These are phyloP conservation scores for Natator depressus DNA, from an alignment of 2,113 vertebrate genomes.

Conservation along the genomic window DNA sequence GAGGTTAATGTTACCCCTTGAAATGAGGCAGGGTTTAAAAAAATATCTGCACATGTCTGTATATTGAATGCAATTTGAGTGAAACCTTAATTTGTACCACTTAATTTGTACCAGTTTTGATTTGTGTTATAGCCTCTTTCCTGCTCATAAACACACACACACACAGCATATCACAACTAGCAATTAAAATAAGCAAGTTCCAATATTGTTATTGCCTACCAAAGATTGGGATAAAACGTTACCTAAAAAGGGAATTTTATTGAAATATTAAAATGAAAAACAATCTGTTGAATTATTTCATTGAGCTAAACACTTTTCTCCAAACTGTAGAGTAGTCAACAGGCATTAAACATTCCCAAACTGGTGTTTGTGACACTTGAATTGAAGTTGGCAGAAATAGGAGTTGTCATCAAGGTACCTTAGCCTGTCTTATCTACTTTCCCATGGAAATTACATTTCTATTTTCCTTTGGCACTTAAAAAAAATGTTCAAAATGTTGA, in stretches of 20 bases:
- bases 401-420: slow-evolving; percentile 67
- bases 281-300: slow-evolving; percentile 12
- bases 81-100: background rate
- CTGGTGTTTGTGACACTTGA: slow-evolving; percentile 65
- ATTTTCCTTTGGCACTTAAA: slow-evolving; percentile 81
- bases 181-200: slow-evolving; percentile 29
- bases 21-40: slow-evolving; percentile 3
- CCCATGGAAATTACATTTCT: slow-evolving; percentile 79
- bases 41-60: background rate
- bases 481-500: slow-evolving; percentile 74
- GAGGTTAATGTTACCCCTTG: background rate
- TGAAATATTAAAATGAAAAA: slow-evolving; percentile 21
- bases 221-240: slow-evolving; percentile 15
- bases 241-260: background rate
- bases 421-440: slow-evolving; percentile 74
- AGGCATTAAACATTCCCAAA: slow-evolving; percentile 54
- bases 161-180: slow-evolving; percentile 28
- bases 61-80: background rate
- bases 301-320: slow-evolving; percentile 43
- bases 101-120: background rate
- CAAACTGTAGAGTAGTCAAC: slow-evolving; percentile 54
- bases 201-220: background rate
- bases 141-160: slow-evolving; percentile 40
- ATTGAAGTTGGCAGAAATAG: slow-evolving; percentile 68
- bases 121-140: slow-evolving; percentile 40